Evolutionary conservation across 2,888 invertebrate genomes (phyloP).

Genomic region (Trimorus sp.): DNA sequence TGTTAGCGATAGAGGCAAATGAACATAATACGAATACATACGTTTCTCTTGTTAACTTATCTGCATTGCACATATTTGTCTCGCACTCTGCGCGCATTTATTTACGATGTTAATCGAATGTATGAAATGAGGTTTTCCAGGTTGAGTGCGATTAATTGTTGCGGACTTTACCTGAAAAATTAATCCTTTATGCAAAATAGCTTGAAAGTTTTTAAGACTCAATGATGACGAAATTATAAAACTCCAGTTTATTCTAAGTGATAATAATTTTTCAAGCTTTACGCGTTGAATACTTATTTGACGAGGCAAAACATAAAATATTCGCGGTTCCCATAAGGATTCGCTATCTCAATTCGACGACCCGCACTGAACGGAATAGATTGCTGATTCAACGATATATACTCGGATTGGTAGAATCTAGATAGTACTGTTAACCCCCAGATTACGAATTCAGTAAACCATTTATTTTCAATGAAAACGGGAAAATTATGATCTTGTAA

Average conservation of each 20-base stretch:
- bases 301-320: conserved; percentile 33
- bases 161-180: no score
- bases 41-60: not conserved
- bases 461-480: conserved; percentile 26
- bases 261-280: no score
- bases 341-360: conserved; percentile 36
- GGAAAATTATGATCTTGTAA: conserved; percentile 22
- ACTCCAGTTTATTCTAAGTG: no score
- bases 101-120: no score
- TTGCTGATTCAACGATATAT: conserved; percentile 50
- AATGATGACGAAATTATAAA: no score
- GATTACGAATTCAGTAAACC: conserved; percentile 38
- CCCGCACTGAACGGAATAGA: conserved; percentile 41
- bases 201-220: no score
- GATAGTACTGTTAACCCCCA: conserved; percentile 41
- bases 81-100: no score
- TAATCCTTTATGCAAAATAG: no score
- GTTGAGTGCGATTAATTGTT: no score
- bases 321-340: conserved; percentile 33
- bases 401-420: conserved; percentile 45
- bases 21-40: conserved; percentile 20
- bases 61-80: not conserved
- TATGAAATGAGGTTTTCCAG: no score
- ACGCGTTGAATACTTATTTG: not conserved
- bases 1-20: conserved; percentile 53